phyloP scores from a whole-genome alignment of 2,888 invertebrate species.

The Podabrus alpinus region DNA sequence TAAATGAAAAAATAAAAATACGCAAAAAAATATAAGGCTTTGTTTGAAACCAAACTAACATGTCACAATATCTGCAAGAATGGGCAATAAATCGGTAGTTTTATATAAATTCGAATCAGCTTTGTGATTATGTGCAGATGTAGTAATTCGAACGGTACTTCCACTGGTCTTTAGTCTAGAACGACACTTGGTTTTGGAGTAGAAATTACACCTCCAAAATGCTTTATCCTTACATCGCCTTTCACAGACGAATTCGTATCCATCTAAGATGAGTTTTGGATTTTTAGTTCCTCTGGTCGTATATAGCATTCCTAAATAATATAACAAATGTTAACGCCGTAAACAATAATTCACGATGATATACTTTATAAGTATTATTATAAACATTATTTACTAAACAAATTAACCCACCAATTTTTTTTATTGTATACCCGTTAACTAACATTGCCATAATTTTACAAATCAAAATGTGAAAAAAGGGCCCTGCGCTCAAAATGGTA shows the following conservation, averaged over 20 bases:
- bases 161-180: conserved; percentile 29
- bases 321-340: conserved; percentile 1
- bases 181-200: conserved; percentile 37
- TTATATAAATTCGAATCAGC: background rate
- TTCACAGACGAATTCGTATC: conserved; percentile 26
- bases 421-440: background rate
- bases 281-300: conserved; percentile 31
- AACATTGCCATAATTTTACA: background rate
- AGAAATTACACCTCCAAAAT: conserved; percentile 43
- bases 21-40: background rate
- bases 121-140: conserved; percentile 1
- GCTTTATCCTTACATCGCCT: conserved; percentile 33
- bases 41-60: background rate
- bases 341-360: background rate
- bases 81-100: background rate
- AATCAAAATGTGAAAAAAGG: background rate
- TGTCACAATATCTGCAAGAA: background rate
- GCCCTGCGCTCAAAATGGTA: too few species aligned
- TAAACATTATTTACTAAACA: too few species aligned
- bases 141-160: conserved; percentile 20
- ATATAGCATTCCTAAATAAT: conserved; percentile 29
- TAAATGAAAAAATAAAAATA: too few species aligned
- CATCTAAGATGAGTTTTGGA: conserved; percentile 31
- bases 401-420: too few species aligned
- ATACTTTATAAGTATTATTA: background rate